Evolutionary conservation across 1,140 invertebrate species (phyloP).

Genomic region (Spodoptera litura): DNA sequence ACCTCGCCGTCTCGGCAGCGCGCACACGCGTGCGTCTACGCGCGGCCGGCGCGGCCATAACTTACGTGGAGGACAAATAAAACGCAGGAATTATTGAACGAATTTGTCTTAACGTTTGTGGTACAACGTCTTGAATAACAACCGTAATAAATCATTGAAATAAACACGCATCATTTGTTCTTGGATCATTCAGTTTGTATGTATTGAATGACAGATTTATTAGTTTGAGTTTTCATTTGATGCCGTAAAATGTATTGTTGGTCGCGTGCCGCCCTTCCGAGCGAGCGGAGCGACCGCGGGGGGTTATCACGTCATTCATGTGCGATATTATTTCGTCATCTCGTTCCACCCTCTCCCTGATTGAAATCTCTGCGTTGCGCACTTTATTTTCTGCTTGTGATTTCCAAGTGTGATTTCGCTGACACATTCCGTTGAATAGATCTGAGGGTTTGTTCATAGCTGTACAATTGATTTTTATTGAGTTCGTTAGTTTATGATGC

Average conservation of each 20-base stretch:
- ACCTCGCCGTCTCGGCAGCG: background rate
- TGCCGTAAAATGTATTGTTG: conserved; percentile 34
- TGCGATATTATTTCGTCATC: conserved; percentile 68
- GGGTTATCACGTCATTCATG: conserved; percentile 62
- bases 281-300: conserved; percentile 62
- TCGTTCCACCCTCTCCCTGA: conserved; percentile 53
- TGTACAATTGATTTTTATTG: conserved; percentile 9
- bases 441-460: conserved; percentile 13
- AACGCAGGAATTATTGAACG: conserved; percentile 1
- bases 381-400: conserved; percentile 66
- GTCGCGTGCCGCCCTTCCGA: conserved; percentile 55
- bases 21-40: background rate
- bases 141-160: conserved; percentile 5
- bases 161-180: conserved; percentile 27
- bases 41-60: background rate
- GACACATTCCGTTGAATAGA: conserved; percentile 31
- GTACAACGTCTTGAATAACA: background rate
- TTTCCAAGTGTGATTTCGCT: conserved; percentile 26
- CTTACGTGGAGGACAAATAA: conserved; percentile 10
- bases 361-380: conserved; percentile 67
- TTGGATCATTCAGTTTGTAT: conserved; percentile 7
- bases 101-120: conserved; percentile 5
- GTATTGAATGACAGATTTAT: conserved; percentile 47
- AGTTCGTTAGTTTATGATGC: background rate
- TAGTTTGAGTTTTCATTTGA: conserved; percentile 30